Percentiles rank a stretch among this genome's conserved stretches.
Conservation (phyloP, 1,140 invertebrate genomes). For the Piezodorus guildinii region DNA sequence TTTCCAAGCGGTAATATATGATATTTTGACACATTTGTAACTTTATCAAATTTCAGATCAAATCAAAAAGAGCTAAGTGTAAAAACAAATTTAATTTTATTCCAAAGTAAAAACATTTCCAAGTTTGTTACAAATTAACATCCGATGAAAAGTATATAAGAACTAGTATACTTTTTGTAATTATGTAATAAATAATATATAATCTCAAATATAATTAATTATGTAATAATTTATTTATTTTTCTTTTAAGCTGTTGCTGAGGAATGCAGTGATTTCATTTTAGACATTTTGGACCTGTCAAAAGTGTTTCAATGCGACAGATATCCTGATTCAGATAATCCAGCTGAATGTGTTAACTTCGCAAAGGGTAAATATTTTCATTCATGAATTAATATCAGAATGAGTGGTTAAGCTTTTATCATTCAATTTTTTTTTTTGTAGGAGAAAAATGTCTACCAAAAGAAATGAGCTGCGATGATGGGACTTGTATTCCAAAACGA, state of each 20-base stretch:
- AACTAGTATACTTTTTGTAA: neutral
- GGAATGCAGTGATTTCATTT: slow-evolving; percentile 46
- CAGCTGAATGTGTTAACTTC: slow-evolving; percentile 35
- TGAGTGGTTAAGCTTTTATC: neutral
- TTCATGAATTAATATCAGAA: neutral
- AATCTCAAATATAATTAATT: too few relatives aligned
- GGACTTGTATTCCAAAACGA: slow-evolving; percentile 45
- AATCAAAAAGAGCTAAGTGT: too few relatives aligned
- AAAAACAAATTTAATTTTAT: too few relatives aligned
- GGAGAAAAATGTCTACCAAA: slow-evolving; percentile 39
- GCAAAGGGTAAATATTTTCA: slow-evolving; percentile 31
- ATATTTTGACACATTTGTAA: too few relatives aligned
- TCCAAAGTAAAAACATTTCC: too few relatives aligned
- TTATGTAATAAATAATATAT: too few relatives aligned
- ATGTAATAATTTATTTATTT: neutral
- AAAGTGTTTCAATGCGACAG: slow-evolving; percentile 45
- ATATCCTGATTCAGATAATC: slow-evolving; percentile 42
- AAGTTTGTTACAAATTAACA: too few relatives aligned
- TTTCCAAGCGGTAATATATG: too few relatives aligned
- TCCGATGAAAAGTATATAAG: too few relatives aligned
- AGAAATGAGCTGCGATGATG: slow-evolving; percentile 51
- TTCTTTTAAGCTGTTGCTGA: slow-evolving; percentile 41
- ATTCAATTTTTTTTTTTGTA: slow-evolving; percentile 9
- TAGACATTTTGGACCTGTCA: slow-evolving; percentile 39
- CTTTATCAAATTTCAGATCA: too few relatives aligned